Evolutionary conservation across 2,888 invertebrate species (phyloP), one percentile per base, ranked within the genome.

Genomic region (Caenorhabditis parvicauda): DNA sequence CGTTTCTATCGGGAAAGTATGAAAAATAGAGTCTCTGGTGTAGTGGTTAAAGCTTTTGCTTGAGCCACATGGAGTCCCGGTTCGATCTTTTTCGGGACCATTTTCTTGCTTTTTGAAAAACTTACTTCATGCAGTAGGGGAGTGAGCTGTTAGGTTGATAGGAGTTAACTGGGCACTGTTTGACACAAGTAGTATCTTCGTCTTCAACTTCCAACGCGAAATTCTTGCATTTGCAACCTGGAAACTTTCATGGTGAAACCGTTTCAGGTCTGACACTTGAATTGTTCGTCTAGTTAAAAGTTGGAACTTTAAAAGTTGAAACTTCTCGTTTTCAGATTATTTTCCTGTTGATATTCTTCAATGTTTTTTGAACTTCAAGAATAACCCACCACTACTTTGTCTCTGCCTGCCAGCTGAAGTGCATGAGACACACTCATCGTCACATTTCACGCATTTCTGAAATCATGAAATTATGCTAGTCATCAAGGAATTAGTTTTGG

Each of bases 401-500:
- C 57, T 54, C 12, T 41, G 41, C 1, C 32, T 35, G 2, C 68
- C 68, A 14, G 50, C 57, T 3, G 63, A 42, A n/a, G 54, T 50
- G 43, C 74, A 74, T 2, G 43, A 58, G 21, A 28, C 28, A 53
- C 74, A 74, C 25, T 58, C 59, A 2, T 56, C 54, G 21, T 51
- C 57, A 22, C 73, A 74, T 46, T 66, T 55, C 19, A 59, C 56
- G 53, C 74, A 74, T 27, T 62, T 43, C 67, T 72, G 39, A 44
- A 55, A 52, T 35, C 2, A 39, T 2, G n/a, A n/a, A n/a, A n/a
- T n/a, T n/a, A n/a, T n/a, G n/a, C n/a, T n/a, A n/a, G n/a, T n/a
- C n/a, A n/a, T n/a, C n/a, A n/a, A n/a, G n/a, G n/a, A n/a, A n/a
- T n/a, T n/a, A n/a, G n/a, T n/a, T n/a, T n/a, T n/a, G n/a, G n/a